Percentiles rank a stretch among this genome's conserved stretches.
These are phyloP conservation scores for Carcinoscorpius rotundicauda DNA, from an alignment of 1,140 invertebrate species.

Conservation along the genomic window DNA sequence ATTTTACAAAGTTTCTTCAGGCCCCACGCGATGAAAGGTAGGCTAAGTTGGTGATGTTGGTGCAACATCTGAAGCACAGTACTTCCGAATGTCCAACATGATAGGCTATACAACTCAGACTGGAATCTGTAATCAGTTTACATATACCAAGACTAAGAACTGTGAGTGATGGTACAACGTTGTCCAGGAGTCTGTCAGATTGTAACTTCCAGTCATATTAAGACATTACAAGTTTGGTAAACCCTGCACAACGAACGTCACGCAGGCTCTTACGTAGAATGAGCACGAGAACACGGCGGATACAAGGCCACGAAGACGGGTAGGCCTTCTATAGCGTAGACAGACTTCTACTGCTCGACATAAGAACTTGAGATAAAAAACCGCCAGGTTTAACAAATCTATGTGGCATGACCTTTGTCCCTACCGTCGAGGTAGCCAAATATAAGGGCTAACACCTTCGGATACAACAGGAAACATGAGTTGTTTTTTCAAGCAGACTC, in stretches of 20 bases:
- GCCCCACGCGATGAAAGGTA: conserved; percentile 72
- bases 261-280: conserved; percentile 68
- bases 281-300: conserved; percentile 71
- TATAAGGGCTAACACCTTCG: conserved; percentile 81
- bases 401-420: conserved; percentile 76
- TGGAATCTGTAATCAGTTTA: conserved; percentile 83
- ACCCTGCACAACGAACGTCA: conserved; percentile 70
- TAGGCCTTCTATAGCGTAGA: conserved; percentile 71
- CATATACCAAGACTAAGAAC: conserved; percentile 78
- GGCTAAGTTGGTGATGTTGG: conserved; percentile 72
- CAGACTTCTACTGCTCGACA: conserved; percentile 86
- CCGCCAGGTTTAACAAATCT: conserved; percentile 77
- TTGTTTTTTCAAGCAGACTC: neutral
- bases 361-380: conserved; percentile 70
- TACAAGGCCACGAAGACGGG: conserved; percentile 69
- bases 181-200: conserved; percentile 70
- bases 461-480: conserved; percentile 77
- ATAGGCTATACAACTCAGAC: conserved; percentile 66
- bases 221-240: conserved; percentile 74
- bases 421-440: conserved; percentile 77
- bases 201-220: conserved; percentile 85
- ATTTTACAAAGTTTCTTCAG: conserved; percentile 68
- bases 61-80: conserved; percentile 78
- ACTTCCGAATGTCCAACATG: conserved; percentile 74
- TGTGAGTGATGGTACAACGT: conserved; percentile 52